Evolutionary conservation across 1,140 invertebrate species (phyloP), one percentile per base, ranked within the genome.

Genomic region (Carposina sasakii): DNA sequence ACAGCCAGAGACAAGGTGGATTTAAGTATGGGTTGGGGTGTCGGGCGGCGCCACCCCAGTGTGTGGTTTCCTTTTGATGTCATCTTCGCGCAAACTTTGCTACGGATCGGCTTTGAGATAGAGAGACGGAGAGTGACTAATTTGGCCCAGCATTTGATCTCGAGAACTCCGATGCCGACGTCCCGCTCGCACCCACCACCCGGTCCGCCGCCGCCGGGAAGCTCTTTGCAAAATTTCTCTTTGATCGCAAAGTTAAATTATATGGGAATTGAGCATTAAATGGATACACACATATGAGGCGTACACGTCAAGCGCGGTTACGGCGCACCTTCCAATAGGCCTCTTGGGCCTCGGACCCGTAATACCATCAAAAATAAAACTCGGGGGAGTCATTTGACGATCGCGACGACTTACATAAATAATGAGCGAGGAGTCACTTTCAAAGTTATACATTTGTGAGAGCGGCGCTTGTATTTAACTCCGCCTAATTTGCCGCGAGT

Each of bases 11-110:
- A 75, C 72, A 74, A 73, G 76, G 76, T 70, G 68, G 72, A 68
- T 74, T 69, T 65, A 71, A 76, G 72, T 73, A 66, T 70, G 48
- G 74, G 70, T 56, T 66, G 28, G 28, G 49, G 40, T n/a, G 30
- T 39, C 67, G 66, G 66, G 66, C 62, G 73, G 65, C 71, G 65
- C 76, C 81, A 64, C 76, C 77, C 76, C 73, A 70, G 75, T 81
- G 76, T 84, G 81, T 84, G 81, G 81, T 84, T 84, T 84, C 81
- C 81, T 81, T 84, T 84, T 84, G 81, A 84, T 84, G 81, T 84
- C 81, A 84, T 84, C 81, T 84, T 84, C 77, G 81, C 77, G 81
- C 81, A 84, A 84, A 84, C 81, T 84, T 84, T 84, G 78, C 81
- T 84, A 78, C 81, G 81, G 77, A 84, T 84, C 81, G 81, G 81